Evolutionary conservation across 1,140 invertebrate genomes (phyloP).

Genomic region (Drosophila cardini): DNA sequence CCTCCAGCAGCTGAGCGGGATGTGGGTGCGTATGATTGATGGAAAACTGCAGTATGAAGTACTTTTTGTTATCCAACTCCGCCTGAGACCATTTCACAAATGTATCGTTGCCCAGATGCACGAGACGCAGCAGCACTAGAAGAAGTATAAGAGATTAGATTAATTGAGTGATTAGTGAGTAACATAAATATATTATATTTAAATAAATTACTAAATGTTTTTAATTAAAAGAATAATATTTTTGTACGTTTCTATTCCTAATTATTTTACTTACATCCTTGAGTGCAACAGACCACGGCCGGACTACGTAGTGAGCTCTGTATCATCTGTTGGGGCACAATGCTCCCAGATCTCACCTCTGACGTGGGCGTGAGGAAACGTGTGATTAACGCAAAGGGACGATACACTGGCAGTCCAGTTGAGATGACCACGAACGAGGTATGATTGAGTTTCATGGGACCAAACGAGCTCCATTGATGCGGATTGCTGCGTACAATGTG

Average conservation of each 20-base stretch:
- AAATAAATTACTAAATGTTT: too few species aligned
- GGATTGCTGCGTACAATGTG: constrained; percentile 79
- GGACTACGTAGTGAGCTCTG: constrained; percentile 73
- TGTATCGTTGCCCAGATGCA: constrained; percentile 74
- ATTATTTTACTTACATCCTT: constrained; percentile 84
- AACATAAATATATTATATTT: not conserved
- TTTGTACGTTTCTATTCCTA: too few species aligned
- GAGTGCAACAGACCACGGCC: constrained; percentile 76
- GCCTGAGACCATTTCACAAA: constrained; percentile 80
- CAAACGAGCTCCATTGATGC: constrained; percentile 70
- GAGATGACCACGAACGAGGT: constrained; percentile 80
- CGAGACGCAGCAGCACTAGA: constrained; percentile 72
- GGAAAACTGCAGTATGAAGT: constrained; percentile 81
- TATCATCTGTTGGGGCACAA: constrained; percentile 65
- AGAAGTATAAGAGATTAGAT: not conserved
- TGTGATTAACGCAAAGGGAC: constrained; percentile 78
- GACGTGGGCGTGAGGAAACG: constrained; percentile 70
- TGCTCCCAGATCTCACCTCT: constrained; percentile 53
- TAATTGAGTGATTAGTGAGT: not conserved
- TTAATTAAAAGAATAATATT: too few species aligned
- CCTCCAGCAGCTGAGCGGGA: constrained; percentile 64
- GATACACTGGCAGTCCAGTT: constrained; percentile 68
- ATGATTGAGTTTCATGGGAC: constrained; percentile 77
- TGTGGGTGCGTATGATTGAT: constrained; percentile 75
- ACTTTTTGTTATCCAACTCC: constrained; percentile 73